phyloP scores from a whole-genome alignment of 2,113 vertebrate species.

The Rhodinocichla rosea region DNA sequence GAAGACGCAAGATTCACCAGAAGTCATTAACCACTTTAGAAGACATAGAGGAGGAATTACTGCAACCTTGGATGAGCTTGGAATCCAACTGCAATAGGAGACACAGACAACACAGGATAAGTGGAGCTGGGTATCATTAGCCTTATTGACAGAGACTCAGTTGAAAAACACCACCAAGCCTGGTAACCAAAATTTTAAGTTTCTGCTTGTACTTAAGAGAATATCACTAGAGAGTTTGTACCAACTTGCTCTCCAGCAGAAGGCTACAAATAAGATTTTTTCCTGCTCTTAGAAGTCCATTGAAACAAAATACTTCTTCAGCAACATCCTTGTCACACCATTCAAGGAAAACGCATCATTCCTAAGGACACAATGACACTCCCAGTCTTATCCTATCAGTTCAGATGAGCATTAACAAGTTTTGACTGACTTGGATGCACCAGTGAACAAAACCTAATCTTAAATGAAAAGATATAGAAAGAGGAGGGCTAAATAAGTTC shows the following conservation, averaged over 20 bases:
- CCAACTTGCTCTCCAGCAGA: neutral
- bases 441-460: neutral
- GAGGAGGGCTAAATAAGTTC: neutral
- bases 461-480: neutral
- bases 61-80: neutral
- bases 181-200: neutral
- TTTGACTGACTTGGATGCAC: neutral
- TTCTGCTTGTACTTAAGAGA: neutral
- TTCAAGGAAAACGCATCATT: neutral
- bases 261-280: neutral
- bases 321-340: neutral
- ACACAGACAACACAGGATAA: accelerated
- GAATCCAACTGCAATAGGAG: neutral
- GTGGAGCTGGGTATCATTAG: neutral
- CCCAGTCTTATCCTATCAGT: neutral
- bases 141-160: neutral
- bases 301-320: neutral
- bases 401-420: neutral
- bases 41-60: neutral
- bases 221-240: neutral
- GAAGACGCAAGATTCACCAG: neutral
- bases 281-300: neutral
- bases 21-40: neutral
- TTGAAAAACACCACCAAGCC: neutral
- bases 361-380: neutral